Percentiles rank a stretch among this genome's conserved stretches.
phyloP scores from a whole-genome alignment of 1,140 invertebrate species.

The Drosophila nannoptera region DNA sequence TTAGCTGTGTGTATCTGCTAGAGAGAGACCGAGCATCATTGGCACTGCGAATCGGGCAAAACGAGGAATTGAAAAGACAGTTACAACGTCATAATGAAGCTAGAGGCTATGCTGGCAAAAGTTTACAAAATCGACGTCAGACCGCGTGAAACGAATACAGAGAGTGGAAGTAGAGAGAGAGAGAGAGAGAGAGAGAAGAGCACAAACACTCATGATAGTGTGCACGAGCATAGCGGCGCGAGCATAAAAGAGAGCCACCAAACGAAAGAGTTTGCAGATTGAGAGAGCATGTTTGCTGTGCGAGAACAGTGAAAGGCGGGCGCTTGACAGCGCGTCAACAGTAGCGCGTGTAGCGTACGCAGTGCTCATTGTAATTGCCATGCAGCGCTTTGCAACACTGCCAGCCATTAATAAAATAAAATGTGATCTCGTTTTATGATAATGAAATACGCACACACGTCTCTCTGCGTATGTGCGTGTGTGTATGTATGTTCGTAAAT shows the following conservation, averaged over 20 bases:
- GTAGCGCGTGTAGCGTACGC: constrained; percentile 48
- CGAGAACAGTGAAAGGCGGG: constrained; percentile 44
- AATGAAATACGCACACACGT: constrained; percentile 42
- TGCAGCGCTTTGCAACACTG: constrained; percentile 53
- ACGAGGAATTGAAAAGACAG: constrained; percentile 77
- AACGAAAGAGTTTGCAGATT: constrained; percentile 3
- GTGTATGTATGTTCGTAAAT: constrained; percentile 10
- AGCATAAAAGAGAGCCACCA: constrained; percentile 22
- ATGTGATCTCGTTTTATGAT: constrained; percentile 55
- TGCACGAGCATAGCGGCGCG: constrained; percentile 36
- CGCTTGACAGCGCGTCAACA: constrained; percentile 50
- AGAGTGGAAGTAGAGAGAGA: neutral
- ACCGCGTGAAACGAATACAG: constrained; percentile 57
- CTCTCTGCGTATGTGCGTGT: neutral
- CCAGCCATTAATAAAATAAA: constrained; percentile 34
- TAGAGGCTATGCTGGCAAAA: constrained; percentile 48
- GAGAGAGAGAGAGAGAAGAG: constrained; percentile 5
- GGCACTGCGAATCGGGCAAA: constrained; percentile 75
- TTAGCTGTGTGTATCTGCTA: constrained; percentile 50
- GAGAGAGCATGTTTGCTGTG: constrained; percentile 13
- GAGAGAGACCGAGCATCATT: constrained; percentile 49
- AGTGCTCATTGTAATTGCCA: constrained; percentile 40
- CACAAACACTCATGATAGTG: constrained; percentile 54
- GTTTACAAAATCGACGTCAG: constrained; percentile 64
- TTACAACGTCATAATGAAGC: constrained; percentile 74